A percentile compares a stretch with the other conserved stretches of the same genome.
phyloP scores from a whole-genome alignment of 1,140 invertebrate species.

The Carcinoscorpius rotundicauda region DNA sequence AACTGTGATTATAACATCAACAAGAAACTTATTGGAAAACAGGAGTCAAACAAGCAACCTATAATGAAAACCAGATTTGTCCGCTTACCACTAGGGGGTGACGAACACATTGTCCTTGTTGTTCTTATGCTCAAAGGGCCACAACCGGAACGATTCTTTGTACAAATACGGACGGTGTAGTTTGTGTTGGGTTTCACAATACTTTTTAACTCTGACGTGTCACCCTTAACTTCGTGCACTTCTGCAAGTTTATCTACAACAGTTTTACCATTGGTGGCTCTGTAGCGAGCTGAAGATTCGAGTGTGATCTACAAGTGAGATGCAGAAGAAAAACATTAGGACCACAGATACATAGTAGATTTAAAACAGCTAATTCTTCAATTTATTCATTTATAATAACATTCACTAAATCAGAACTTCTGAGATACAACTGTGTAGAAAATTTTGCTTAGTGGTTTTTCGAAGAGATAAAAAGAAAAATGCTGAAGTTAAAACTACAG shows the following conservation, averaged over 20 bases:
- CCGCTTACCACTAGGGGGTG: constrained; percentile 17
- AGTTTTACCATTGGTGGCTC: constrained; percentile 19
- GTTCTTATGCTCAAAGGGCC: constrained; percentile 20
- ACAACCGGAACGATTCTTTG: constrained; percentile 24
- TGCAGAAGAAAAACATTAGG: background rate
- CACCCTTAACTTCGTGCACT: constrained; percentile 15
- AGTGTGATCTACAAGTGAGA: constrained; percentile 12
- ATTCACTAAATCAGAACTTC: too few species aligned
- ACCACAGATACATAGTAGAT: background rate
- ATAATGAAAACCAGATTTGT: too few species aligned
- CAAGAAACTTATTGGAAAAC: background rate
- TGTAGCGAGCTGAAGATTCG: constrained; percentile 13
- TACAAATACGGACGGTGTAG: constrained; percentile 26
- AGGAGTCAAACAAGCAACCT: background rate
- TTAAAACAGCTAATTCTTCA: background rate
- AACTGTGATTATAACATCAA: background rate
- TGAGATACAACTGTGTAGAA: background rate
- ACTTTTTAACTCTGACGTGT: constrained; percentile 12
- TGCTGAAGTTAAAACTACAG: too few species aligned
- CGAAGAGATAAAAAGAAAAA: too few species aligned
- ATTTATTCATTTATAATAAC: background rate
- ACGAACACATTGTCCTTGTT: constrained; percentile 16
- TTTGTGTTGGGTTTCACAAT: constrained; percentile 29
- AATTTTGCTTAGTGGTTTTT: too few species aligned
- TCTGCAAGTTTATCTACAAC: constrained; percentile 18